Conservation (phyloP, 1,140 invertebrate species). For the Dendrolimus punctatus region DNA sequence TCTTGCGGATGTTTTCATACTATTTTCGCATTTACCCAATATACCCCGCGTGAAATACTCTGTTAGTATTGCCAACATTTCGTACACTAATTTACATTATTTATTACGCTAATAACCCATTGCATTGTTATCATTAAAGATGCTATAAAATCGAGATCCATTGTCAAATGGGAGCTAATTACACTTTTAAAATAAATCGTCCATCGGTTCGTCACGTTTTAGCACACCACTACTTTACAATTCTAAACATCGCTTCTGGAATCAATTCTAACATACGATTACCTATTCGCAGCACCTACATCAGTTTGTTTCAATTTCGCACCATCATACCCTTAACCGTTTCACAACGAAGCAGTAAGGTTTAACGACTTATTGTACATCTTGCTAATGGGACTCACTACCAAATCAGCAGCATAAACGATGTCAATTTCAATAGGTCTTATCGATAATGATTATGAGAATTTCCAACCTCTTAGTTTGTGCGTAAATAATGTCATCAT, state of each 20-base stretch:
- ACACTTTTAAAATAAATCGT: slow-evolving; percentile 6
- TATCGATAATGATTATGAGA: neutral
- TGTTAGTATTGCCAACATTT: no score
- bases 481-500: no score
- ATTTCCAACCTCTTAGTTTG: no score
- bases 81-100: no score
- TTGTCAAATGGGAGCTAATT: neutral
- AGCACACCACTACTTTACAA: no score
- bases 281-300: slow-evolving; percentile 18
- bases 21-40: slow-evolving; percentile 12
- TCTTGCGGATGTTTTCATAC: slow-evolving; percentile 33
- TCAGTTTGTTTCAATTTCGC: slow-evolving; percentile 23
- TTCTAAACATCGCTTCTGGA: no score
- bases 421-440: neutral
- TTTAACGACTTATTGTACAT: slow-evolving; percentile 61
- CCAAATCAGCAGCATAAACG: slow-evolving; percentile 14
- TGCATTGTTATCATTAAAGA: no score
- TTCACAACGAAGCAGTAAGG: slow-evolving; percentile 46
- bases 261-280: slow-evolving; percentile 1
- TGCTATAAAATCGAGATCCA: no score
- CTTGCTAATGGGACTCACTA: slow-evolving; percentile 39
- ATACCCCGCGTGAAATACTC: neutral
- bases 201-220: slow-evolving; percentile 2
- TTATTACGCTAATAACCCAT: no score
- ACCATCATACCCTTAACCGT: slow-evolving; percentile 45